These are phyloP conservation scores for Mus spicilegus DNA, from an alignment of 2,113 vertebrate species.

Conservation along the genomic window DNA sequence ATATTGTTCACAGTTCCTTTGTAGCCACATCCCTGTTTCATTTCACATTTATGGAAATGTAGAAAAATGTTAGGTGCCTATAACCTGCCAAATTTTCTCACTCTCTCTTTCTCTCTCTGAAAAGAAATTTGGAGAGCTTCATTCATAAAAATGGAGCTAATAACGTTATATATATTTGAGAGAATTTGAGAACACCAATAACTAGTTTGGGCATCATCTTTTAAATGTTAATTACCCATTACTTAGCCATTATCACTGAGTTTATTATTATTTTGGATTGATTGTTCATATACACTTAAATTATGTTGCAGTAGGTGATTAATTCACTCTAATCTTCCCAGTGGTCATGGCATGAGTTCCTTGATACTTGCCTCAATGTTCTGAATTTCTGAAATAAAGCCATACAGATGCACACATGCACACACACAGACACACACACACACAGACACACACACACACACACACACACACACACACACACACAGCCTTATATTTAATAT, in stretches of 20 bases:
- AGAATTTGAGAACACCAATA: not conserved
- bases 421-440: no score
- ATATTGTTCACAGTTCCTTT: not conserved
- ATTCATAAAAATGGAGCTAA: not conserved
- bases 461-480: no score
- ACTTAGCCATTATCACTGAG: not conserved
- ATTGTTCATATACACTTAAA: not conserved
- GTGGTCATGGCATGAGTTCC: no score
- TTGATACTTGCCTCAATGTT: no score
- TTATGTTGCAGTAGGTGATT: no score
- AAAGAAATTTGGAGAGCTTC: not conserved
- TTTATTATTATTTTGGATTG: not conserved
- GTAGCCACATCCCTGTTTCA: not conserved
- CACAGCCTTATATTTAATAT: no score
- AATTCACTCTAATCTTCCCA: no score
- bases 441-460: no score
- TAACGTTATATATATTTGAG: not conserved
- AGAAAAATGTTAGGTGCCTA: not conserved
- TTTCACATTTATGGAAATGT: not conserved
- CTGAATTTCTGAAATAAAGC: no score
- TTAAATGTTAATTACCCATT: not conserved
- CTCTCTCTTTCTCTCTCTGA: no score
- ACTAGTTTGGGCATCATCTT: not conserved
- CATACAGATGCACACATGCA: no score
- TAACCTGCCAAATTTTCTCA: not conserved